Conservation (phyloP, 1,140 invertebrate species). For the Marisa cornuarietis region DNA sequence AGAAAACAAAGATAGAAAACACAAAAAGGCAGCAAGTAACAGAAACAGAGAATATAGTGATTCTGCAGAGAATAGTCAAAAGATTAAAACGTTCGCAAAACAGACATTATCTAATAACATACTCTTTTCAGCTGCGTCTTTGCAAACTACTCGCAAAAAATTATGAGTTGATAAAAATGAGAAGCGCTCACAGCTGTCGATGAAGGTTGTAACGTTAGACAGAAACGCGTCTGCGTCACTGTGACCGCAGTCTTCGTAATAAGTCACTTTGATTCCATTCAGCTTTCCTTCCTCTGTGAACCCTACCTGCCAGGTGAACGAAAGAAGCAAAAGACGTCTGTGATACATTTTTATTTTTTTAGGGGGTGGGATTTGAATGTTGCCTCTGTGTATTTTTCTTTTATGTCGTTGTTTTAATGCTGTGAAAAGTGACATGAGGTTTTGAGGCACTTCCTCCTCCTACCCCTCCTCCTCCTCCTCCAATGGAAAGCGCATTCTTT, state of each 20-base stretch:
- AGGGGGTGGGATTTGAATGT: background rate
- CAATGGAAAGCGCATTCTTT: too few species aligned
- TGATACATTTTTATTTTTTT: too few species aligned
- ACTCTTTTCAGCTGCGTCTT: too few species aligned
- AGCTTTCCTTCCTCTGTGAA: constrained; percentile 39
- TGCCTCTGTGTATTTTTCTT: background rate
- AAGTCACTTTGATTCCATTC: constrained; percentile 45
- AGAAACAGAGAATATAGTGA: too few species aligned
- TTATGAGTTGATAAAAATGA: too few species aligned
- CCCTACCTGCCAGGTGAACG: constrained; percentile 30
- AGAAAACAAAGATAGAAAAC: too few species aligned
- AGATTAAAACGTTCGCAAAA: too few species aligned
- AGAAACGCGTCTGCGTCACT: constrained; percentile 27
- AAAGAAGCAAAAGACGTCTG: background rate
- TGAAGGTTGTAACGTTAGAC: background rate
- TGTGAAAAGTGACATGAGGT: background rate
- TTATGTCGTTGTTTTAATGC: background rate
- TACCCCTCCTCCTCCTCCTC: too few species aligned
- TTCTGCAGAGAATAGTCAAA: too few species aligned
- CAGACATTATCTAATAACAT: too few species aligned
- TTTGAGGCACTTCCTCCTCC: background rate
- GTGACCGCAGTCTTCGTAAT: constrained; percentile 50
- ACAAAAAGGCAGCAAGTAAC: too few species aligned
- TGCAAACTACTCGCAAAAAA: too few species aligned
- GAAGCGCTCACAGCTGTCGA: constrained; percentile 38